A percentile compares a stretch with the other conserved stretches of the same genome.
Evolutionary conservation across 2,888 invertebrate species (phyloP).

Genomic region (Sinotaia quadrata): DNA sequence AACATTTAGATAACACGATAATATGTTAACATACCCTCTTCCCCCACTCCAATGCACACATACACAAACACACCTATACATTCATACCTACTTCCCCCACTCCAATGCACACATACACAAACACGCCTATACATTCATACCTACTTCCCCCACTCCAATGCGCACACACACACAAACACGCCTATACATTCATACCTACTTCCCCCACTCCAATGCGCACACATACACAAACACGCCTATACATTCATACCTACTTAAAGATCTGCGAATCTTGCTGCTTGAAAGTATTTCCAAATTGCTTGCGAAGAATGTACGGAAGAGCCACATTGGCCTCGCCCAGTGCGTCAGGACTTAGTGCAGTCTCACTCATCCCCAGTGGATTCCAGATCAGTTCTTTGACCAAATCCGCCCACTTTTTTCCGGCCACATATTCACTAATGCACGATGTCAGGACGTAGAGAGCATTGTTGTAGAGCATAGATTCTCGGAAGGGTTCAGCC

Average conservation of each 20-base stretch:
- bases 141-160: no score
- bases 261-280: constrained; percentile 13
- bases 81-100: no score
- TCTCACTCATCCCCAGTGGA: constrained; percentile 17
- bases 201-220: no score
- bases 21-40: no score
- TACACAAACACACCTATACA: no score
- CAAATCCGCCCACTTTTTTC: neutral
- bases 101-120: no score
- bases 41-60: no score
- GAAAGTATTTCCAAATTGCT: constrained; percentile 11
- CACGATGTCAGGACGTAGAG: constrained; percentile 1
- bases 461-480: constrained; percentile 18
- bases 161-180: no score
- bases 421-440: constrained; percentile 6
- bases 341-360: constrained; percentile 8
- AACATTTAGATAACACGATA: no score
- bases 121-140: no score
- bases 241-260: constrained; percentile 21
- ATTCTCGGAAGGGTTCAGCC: constrained; percentile 2
- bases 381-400: constrained; percentile 14
- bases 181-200: no score
- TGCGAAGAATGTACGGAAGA: constrained; percentile 25
- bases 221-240: no score
- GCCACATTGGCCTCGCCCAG: constrained; percentile 11